Base-by-base conservation (phyloP, 2,797 vertebrate species). In the Euthynnus affinis region DNA sequence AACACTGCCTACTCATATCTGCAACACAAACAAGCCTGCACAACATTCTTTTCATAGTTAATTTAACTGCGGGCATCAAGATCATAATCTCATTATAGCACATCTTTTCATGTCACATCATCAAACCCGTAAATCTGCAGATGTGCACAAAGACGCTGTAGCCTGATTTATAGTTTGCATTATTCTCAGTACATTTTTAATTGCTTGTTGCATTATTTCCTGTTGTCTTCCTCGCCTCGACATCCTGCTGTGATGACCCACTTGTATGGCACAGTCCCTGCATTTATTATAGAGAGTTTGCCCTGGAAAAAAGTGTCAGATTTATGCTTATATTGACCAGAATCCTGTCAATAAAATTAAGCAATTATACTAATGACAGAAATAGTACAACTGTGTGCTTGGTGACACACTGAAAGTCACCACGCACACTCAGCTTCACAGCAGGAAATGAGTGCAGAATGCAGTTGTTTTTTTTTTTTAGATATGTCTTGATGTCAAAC, bases 1-100 rank as follows among this genome's bases (percentile, higher is more conserved):
- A 78, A 8, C 71, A 6, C 85, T 89, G 83, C 85, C 82, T 82
- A 82, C 87, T 84, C 84, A 76, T 66, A 82, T 86, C 77, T 82
- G 83, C 79, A 73, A 37, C 78, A 79, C 27, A 84, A 81, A 87
- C 63, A 67, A 64, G 72, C 32, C 78, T 29, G 84, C 68, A 29
- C 65, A 34, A 17, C 52, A 27, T 67, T 84, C 72, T 74, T 74
- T 75, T 69, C 61, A 74, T 12, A 71, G 52, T 71, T 69, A 69
- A 74, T 88, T 90, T 74, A 75, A 66, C 83, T 40, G 62, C 86
- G 78, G 79, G 71, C 70, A 84, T 85, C 74, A 64, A 74, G 53
- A 80, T 83, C 37, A 68, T 80, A 87, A 91, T 89, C 82, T 67
- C 48, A 76, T 89, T 86, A 80, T 4, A 18, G 72, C 62, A 58